Base-by-base conservation (phyloP, 2,113 vertebrate species). In the Connochaetes taurinus region DNA sequence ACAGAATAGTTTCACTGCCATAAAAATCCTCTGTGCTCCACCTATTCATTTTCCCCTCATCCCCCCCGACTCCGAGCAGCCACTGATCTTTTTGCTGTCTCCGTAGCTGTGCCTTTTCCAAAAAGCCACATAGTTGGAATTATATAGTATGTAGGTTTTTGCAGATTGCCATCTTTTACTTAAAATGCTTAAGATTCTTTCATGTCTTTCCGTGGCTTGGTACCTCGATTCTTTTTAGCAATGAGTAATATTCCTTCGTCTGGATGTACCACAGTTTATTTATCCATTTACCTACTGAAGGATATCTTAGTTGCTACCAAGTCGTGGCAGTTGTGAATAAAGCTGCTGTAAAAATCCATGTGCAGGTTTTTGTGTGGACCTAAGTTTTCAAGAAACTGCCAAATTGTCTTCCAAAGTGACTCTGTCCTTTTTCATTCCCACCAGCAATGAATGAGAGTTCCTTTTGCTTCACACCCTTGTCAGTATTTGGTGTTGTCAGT, bases 351-450 rank as follows among this genome's bases (percentile, higher is more conserved):
- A 95, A 95, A 43, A 80, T 89, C 60, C 8, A 14, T 13, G 31
- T 94, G 33, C 52, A 81, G 84, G 58, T 86, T 87, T 96, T 92
- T 84, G 36, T 92, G 62, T 89, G 19, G 89, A 47, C 21, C 9
- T 95, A 78, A 90, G 10, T 97, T 95, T 92, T 92, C 55, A 57
- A 92, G 84, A 89, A 92, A 84, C 45, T 12, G 5, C 64, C 74
- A 88, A 55, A 55, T 64, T 76, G 23, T 91, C 45, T 62, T 87
- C 89, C 4, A 60, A 62, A 92, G 76, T 92, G 52, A n/a, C 31
- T 71, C 3, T 88, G 60, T 33, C 76, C 47, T 76, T 92, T 96
- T 92, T 31, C 60, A 47, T 83, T 84, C 43, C 90, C 13, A 62
- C 9, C 25, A 52, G 7, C 67, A 96, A 57, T 82, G 50, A 94